Evolutionary conservation across 2,113 vertebrate species (phyloP).

Genomic region (Copsychus sechellarum): DNA sequence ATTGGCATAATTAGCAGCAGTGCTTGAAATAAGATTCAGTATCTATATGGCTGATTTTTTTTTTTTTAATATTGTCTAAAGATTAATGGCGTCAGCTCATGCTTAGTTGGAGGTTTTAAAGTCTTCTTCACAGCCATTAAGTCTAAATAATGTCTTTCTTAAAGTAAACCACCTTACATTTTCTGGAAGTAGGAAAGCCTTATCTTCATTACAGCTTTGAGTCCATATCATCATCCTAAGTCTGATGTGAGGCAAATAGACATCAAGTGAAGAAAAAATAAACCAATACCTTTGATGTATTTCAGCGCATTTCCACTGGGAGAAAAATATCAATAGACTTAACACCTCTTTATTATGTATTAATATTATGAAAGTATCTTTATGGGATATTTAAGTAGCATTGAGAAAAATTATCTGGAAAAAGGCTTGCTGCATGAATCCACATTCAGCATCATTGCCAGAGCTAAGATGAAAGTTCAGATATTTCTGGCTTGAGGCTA

Average conservation of each 20-base stretch:
- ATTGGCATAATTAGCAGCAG: not conserved
- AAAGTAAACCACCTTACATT: not conserved
- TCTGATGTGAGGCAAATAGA: not conserved
- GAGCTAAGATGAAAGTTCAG: not conserved
- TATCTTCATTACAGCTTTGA: not conserved
- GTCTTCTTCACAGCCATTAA: not conserved
- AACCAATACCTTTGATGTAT: not conserved
- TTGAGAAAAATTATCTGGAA: not conserved
- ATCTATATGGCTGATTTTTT: not conserved
- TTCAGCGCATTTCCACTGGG: not conserved
- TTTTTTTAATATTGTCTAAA: not conserved
- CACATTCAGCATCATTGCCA: not conserved
- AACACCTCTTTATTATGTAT: not conserved
- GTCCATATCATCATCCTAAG: not conserved
- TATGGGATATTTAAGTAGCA: not conserved
- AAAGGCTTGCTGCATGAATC: not conserved
- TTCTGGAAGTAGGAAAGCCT: not conserved
- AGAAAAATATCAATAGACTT: not conserved
- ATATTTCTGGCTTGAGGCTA: conserved; percentile 1
- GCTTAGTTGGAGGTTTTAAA: not conserved
- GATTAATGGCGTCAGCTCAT: not conserved
- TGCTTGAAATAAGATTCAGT: not conserved
- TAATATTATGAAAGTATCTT: not conserved
- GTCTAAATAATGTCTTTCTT: not conserved
- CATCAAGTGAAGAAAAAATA: not conserved